Conservation (phyloP, 1,140 invertebrate genomes). For the Ectropis grisescens region DNA sequence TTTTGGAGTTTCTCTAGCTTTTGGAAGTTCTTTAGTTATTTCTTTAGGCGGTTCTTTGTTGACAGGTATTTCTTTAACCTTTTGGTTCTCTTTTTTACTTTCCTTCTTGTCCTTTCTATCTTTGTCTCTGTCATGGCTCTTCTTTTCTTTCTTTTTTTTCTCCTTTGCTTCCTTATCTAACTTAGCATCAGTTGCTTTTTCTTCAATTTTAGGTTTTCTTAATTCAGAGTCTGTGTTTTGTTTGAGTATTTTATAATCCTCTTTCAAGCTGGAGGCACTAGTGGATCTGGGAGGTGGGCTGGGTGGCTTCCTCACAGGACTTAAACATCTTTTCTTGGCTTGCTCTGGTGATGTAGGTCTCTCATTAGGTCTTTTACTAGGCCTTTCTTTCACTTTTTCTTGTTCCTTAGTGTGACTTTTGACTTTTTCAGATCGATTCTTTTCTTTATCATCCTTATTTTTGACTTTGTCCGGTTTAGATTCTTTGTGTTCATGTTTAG, state of each 20-base stretch:
- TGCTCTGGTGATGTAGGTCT: conserved; percentile 61
- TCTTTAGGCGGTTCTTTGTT: conserved; percentile 60
- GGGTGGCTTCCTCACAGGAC: conserved; percentile 59
- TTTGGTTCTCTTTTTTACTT: conserved; percentile 68
- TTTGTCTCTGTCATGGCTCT: conserved; percentile 67
- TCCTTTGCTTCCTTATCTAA: conserved; percentile 49
- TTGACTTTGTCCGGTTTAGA: conserved; percentile 68
- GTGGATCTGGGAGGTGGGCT: conserved; percentile 56
- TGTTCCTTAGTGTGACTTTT: conserved; percentile 74
- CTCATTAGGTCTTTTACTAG: conserved; percentile 54
- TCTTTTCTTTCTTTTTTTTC: conserved; percentile 69
- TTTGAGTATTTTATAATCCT: conserved; percentile 54
- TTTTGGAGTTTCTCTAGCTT: conserved; percentile 51
- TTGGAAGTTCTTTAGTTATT: conserved; percentile 48
- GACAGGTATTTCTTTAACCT: conserved; percentile 53
- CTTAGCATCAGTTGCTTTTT: conserved; percentile 56
- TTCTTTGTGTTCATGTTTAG: conserved; percentile 71
- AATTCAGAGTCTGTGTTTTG: conserved; percentile 52
- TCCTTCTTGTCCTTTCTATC: conserved; percentile 68
- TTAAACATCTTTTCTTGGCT: conserved; percentile 73
- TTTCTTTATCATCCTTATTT: conserved; percentile 73
- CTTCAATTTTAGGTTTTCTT: conserved; percentile 52
- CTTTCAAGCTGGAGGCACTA: conserved; percentile 63
- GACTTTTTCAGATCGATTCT: conserved; percentile 74
- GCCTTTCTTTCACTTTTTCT: conserved; percentile 73